A percentile compares a stretch with the other conserved stretches of the same genome.
Conservation (phyloP, 2,113 vertebrate species). For the Dendrocopos noguchii region DNA sequence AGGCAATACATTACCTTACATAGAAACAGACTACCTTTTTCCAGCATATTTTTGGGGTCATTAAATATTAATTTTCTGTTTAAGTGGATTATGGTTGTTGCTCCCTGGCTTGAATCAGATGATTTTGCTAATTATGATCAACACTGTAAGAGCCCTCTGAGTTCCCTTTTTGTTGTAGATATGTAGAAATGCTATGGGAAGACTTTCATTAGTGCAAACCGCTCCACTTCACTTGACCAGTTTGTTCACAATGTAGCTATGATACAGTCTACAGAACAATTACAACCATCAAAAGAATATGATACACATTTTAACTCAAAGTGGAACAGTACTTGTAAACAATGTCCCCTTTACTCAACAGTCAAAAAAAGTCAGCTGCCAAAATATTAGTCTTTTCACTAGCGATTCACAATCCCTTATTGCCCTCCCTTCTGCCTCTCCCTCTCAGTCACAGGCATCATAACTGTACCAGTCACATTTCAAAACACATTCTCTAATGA, state of each 20-base stretch:
- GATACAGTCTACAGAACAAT: not conserved
- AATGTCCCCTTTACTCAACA: not conserved
- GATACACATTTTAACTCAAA: not conserved
- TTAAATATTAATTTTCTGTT: not conserved
- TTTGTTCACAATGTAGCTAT: not conserved
- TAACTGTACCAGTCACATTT: not conserved
- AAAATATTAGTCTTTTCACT: not conserved
- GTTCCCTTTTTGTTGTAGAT: not conserved
- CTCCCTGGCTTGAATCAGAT: not conserved
- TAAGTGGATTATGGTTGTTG: not conserved
- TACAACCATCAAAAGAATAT: not conserved
- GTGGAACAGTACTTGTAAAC: not conserved
- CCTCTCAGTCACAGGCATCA: not conserved
- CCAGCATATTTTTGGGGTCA: not conserved
- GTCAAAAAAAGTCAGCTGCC: fast-evolving
- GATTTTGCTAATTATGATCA: not conserved
- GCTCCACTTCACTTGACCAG: not conserved
- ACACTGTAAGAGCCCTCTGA: not conserved
- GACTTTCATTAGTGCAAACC: not conserved
- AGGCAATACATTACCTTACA: not conserved
- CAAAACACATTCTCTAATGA: constrained; percentile 40
- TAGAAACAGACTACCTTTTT: not conserved
- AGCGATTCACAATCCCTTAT: not conserved
- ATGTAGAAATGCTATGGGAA: not conserved
- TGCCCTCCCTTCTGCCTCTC: not conserved